Evolutionary conservation across 2,113 vertebrate species (phyloP).

Genomic region (Barnardius zonarius): DNA sequence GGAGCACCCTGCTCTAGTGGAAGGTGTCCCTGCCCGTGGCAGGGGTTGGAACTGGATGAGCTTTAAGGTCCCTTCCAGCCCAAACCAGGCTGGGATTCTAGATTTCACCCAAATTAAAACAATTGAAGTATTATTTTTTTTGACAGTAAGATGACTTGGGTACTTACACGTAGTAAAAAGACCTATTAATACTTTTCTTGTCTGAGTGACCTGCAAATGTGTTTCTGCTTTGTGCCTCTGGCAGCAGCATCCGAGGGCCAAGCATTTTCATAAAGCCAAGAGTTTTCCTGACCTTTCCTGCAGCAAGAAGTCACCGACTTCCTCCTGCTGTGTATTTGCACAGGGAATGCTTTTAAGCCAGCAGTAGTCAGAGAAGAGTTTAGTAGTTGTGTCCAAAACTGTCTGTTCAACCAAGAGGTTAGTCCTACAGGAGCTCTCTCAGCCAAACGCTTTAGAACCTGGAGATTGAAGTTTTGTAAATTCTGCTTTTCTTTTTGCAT

Average conservation of each 20-base stretch:
- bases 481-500: not conserved
- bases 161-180: not conserved
- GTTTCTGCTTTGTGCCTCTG: not conserved
- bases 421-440: not conserved
- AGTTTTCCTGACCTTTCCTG: slow-evolving; percentile 27
- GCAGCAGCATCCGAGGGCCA: not conserved
- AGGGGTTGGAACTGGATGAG: not conserved
- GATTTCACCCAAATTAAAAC: not conserved
- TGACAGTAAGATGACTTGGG: not conserved
- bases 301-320: not conserved
- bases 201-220: not conserved
- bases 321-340: slow-evolving; percentile 20
- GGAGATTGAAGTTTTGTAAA: not conserved
- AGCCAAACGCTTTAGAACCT: not conserved
- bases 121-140: not conserved
- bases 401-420: not conserved
- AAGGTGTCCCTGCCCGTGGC: not conserved
- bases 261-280: not conserved
- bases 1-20: not conserved
- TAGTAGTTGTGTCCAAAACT: not conserved
- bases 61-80: not conserved
- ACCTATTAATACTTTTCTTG: not conserved
- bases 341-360: not conserved
- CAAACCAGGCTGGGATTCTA: not conserved
- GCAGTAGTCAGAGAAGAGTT: not conserved